These are phyloP conservation scores for Formica exsecta DNA, from an alignment of 1,140 invertebrate species.

Conservation along the genomic window DNA sequence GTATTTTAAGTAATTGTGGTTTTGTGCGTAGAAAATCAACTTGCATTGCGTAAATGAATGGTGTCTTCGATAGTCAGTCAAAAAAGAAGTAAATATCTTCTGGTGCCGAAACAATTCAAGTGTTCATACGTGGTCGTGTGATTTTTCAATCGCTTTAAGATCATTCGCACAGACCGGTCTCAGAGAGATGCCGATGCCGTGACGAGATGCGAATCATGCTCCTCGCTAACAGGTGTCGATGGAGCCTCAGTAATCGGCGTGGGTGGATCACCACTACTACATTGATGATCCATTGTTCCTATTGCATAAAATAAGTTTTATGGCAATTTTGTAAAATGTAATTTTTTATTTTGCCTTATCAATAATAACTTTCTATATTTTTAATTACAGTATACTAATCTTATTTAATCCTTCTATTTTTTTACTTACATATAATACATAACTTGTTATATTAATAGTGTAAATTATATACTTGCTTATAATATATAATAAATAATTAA, in stretches of 20 bases:
- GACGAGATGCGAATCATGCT: conserved; percentile 77
- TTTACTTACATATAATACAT: neutral
- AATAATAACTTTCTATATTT: neutral
- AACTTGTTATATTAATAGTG: neutral
- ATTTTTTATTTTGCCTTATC: neutral
- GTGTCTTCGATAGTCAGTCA: conserved; percentile 19
- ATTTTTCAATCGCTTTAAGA: conserved; percentile 53
- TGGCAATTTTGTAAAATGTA: neutral
- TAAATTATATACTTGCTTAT: neutral
- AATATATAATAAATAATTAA: neutral
- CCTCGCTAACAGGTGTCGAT: conserved; percentile 83
- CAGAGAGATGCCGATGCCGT: conserved; percentile 76
- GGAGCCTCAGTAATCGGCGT: conserved; percentile 85
- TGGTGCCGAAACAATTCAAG: neutral
- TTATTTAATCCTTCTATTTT: conserved; percentile 11
- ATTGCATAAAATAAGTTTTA: conserved; percentile 5
- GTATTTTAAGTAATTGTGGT: conserved; percentile 12
- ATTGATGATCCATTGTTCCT: conserved; percentile 82
- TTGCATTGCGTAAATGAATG: conserved; percentile 37
- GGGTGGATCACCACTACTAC: conserved; percentile 82
- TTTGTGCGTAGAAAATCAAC: neutral
- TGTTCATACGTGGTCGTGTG: conserved; percentile 28
- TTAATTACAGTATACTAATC: neutral
- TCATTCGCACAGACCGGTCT: conserved; percentile 55
- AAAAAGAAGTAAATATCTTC: conserved; percentile 52